phyloP scores from a whole-genome alignment of 1,140 invertebrate species.

The Cydia splendana region DNA sequence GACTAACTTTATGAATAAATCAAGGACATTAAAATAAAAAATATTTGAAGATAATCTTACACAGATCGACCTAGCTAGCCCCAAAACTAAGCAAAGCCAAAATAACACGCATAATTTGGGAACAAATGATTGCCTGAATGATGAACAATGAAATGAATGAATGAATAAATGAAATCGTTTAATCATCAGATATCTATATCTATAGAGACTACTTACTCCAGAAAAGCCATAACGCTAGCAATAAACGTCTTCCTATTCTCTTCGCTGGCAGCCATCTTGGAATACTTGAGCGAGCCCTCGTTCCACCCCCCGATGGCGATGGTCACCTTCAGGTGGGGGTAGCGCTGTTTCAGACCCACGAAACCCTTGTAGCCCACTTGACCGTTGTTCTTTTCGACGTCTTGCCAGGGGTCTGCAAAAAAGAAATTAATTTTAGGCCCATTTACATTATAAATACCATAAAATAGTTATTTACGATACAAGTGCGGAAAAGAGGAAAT shows the following conservation, averaged over 20 bases:
- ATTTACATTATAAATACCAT: background rate
- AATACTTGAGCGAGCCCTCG: conserved; percentile 91
- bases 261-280: conserved; percentile 83
- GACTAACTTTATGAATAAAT: too few relatives aligned
- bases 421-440: background rate
- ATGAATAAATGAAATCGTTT: too few relatives aligned
- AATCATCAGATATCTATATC: too few relatives aligned
- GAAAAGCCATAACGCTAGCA: conserved; percentile 81
- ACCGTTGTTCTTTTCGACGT: conserved; percentile 87
- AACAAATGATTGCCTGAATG: too few relatives aligned
- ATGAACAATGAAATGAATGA: too few relatives aligned
- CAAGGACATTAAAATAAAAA: too few relatives aligned
- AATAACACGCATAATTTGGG: too few relatives aligned
- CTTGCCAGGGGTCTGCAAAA: conserved; percentile 85
- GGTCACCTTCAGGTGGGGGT: conserved; percentile 88
- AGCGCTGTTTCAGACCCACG: conserved; percentile 83
- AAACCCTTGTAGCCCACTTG: conserved; percentile 86
- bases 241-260: conserved; percentile 83
- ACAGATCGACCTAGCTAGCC: too few relatives aligned
- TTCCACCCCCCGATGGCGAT: conserved; percentile 94
- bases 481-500: too few relatives aligned
- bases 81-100: too few relatives aligned
- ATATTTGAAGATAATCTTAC: too few relatives aligned
- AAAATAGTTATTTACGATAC: too few relatives aligned
- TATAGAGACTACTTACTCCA: conserved; percentile 84